Percentiles rank a stretch among this genome's conserved stretches.
These are phyloP conservation scores for Galeopsomyia nigrocyanea DNA, from an alignment of 2,888 invertebrate genomes.

Conservation along the genomic window DNA sequence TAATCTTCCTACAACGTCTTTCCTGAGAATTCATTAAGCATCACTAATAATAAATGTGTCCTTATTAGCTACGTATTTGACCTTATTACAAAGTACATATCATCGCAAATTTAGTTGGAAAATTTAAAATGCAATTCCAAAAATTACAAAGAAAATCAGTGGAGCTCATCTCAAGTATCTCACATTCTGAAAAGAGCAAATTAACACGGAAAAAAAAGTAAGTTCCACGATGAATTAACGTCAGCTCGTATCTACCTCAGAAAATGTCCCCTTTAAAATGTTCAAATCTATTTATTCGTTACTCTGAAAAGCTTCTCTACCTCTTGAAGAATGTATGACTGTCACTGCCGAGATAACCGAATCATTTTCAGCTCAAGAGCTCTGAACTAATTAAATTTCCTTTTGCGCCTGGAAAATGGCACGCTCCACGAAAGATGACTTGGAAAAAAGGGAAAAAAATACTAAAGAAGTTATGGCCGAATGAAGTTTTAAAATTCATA, in stretches of 20 bases:
- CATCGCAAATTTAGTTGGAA: no score
- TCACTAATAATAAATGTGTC: no score
- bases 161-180: no score
- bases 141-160: no score
- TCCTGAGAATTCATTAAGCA: no score
- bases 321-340: constrained; percentile 21
- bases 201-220: constrained; percentile 1
- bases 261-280: not conserved
- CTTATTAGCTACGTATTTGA: no score
- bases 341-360: constrained; percentile 27
- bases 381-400: constrained; percentile 31
- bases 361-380: constrained; percentile 25
- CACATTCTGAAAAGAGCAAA: no score
- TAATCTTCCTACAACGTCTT: no score
- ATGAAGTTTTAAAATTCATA: constrained; percentile 20
- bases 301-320: not conserved
- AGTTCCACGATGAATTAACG: not conserved
- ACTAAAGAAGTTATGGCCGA: not conserved
- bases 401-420: not conserved
- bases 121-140: no score
- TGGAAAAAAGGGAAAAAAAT: constrained; percentile 9
- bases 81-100: no score
- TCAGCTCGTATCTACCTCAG: not conserved
- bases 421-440: not conserved
- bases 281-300: constrained; percentile 24